Evolutionary conservation across 2,888 invertebrate genomes (phyloP).

Genomic region (Hyposoter didymator): DNA sequence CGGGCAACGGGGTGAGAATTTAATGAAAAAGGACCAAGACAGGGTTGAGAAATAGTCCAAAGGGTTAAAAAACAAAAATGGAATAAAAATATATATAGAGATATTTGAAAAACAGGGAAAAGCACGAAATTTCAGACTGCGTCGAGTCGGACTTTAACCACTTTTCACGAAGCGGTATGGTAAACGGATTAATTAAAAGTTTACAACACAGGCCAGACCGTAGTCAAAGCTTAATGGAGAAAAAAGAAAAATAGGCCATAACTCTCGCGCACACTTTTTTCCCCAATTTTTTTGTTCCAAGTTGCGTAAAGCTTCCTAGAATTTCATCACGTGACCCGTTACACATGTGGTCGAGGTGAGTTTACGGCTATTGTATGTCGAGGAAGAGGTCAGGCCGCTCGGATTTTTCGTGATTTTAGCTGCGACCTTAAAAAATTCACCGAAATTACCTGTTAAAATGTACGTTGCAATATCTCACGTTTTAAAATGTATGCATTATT

Average conservation of each 20-base stretch:
- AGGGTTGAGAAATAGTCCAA: constrained; percentile 15
- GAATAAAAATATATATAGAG: constrained; percentile 2
- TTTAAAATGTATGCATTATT: background rate
- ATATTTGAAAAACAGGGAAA: constrained; percentile 26
- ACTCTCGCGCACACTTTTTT: constrained; percentile 28
- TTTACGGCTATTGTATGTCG: constrained; percentile 4
- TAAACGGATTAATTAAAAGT: constrained; percentile 67
- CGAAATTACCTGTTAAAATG: background rate
- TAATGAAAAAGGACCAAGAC: constrained; percentile 8
- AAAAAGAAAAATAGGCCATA: constrained; percentile 29
- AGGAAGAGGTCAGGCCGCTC: background rate
- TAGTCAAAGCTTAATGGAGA: constrained; percentile 27
- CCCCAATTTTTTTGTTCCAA: constrained; percentile 27
- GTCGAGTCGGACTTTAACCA: constrained; percentile 49
- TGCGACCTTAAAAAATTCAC: background rate
- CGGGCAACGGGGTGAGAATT: constrained; percentile 43
- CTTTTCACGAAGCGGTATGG: constrained; percentile 50
- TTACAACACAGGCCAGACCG: constrained; percentile 39
- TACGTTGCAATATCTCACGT: background rate
- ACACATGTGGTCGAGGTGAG: constrained; percentile 40
- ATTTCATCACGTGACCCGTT: constrained; percentile 60
- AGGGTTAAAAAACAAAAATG: background rate
- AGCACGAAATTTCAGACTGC: constrained; percentile 50
- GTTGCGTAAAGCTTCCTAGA: constrained; percentile 56
- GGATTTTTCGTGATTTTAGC: constrained; percentile 1